Conservation (phyloP, 2,113 vertebrate genomes). For the Ictidomys tridecemlineatus region DNA sequence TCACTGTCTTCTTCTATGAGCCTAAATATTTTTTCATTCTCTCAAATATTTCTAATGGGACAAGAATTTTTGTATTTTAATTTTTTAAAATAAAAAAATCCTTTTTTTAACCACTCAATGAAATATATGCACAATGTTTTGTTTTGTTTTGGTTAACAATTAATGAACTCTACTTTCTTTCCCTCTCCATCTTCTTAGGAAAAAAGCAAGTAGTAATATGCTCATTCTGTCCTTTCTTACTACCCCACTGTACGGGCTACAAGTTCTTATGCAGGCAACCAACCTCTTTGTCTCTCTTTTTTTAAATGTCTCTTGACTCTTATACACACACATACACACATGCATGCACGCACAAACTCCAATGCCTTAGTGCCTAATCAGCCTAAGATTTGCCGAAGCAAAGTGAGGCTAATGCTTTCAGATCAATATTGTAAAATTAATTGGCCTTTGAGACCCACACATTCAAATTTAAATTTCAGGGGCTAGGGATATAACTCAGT, state of each 20-base stretch:
- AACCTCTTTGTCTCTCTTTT: neutral
- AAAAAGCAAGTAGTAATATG: neutral
- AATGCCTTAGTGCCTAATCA: neutral
- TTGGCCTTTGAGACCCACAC: neutral
- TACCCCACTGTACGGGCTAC: neutral
- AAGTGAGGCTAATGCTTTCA: neutral
- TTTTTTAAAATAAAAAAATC: neutral
- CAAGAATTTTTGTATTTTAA: neutral
- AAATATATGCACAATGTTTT: neutral
- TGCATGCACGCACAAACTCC: neutral
- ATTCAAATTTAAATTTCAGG: neutral
- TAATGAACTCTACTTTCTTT: neutral
- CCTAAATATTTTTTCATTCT: neutral
- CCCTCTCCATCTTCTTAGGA: constrained; percentile 10
- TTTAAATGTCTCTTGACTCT: too few species aligned
- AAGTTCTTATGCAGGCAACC: neutral
- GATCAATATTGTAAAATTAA: neutral
- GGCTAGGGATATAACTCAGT: too few species aligned
- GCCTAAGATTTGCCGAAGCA: neutral
- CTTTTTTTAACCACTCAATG: neutral
- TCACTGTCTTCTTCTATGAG: neutral
- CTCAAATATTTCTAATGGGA: neutral
- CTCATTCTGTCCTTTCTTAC: neutral
- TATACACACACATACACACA: neutral
- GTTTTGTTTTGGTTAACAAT: neutral